Evolutionary conservation across 2,888 invertebrate genomes (phyloP), one percentile per base, ranked within the genome.

Genomic region (Smittia aterrima): DNA sequence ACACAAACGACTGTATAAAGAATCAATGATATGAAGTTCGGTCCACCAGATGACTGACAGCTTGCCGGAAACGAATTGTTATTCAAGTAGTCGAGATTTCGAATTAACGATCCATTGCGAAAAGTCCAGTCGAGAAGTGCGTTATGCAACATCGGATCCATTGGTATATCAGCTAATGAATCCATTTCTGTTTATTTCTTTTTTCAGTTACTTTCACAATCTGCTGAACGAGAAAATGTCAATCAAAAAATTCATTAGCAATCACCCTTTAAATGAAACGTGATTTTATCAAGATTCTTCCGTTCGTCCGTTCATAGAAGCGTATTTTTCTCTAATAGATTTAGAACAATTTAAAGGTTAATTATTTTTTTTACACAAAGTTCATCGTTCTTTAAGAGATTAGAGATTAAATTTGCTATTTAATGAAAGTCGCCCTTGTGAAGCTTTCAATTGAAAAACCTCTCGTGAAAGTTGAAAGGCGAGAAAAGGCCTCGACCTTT

Each of bases 1-100:
- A 95, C 85, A 82, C 93, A 95, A 4, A 96, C 93, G 13, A 93
- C 84, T 0, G 90, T 90, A 81, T 94, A 95, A 54, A 95, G 85
- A 22, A 93, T 87, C 83, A 92, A 92, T 1, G 87, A 86, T 75
- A 88, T 85, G 38, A 87, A 82, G 78, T 85, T n/a, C n/a, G n/a
- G n/a, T n/a, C n/a, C n/a, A n/a, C 86, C 86, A 75, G 85, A 83
- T 77, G 85, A 83, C 18, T 85, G 85, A 76, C 88, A 88, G 16
- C 47, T 11, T 2, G 47, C 3, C 47, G 47, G 47, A 47, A n/a
- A 16, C 9, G 47, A 47, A 3, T 47, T 2, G 3, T 32, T 32
- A 32, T 6, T 11, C n/a, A 16, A 47, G 11, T 47, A 16, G 47
- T n/a, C 11, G 6, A 16, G n/a, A 4, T 13, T 2, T n/a, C 13